phyloP scores from a whole-genome alignment of 2,113 vertebrate genomes.

The Fregata magnificens region DNA sequence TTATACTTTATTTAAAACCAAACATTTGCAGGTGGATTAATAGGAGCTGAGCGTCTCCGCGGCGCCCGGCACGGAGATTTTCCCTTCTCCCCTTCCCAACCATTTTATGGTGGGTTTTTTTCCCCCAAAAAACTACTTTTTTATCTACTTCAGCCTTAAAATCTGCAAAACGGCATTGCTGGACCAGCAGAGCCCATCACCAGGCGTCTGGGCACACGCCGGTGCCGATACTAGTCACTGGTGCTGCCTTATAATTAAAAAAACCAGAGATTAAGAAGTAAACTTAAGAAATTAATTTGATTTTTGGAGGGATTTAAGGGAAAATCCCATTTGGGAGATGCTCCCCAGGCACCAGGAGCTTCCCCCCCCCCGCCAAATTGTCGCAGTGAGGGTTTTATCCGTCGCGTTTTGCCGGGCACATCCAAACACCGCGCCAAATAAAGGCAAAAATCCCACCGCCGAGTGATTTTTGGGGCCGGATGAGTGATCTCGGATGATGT shows the following conservation, averaged over 20 bases:
- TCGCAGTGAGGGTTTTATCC: accelerated
- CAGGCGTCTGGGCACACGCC: accelerated
- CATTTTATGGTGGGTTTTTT: not conserved
- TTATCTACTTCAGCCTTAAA: not conserved
- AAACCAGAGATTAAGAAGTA: no score
- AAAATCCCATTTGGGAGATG: not conserved
- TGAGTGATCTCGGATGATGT: accelerated
- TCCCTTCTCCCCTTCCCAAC: not conserved
- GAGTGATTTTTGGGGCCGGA: not conserved
- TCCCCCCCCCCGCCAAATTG: accelerated
- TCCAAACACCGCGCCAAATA: not conserved
- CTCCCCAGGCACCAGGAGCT: accelerated
- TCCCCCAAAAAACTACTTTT: accelerated
- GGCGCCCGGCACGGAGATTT: accelerated
- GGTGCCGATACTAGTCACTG: accelerated
- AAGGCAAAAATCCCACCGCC: not conserved
- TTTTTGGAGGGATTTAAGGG: not conserved
- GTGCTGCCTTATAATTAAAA: not conserved
- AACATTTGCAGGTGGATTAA: not conserved
- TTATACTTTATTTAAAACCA: not conserved
- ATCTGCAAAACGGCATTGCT: accelerated
- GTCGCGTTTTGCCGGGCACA: accelerated
- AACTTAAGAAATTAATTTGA: not conserved
- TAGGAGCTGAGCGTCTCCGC: not conserved
- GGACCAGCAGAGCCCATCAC: not conserved